Evolutionary conservation across 2,888 invertebrate species (phyloP), one percentile per base, ranked within the genome.

Genomic region (Xestia c-nigrum): DNA sequence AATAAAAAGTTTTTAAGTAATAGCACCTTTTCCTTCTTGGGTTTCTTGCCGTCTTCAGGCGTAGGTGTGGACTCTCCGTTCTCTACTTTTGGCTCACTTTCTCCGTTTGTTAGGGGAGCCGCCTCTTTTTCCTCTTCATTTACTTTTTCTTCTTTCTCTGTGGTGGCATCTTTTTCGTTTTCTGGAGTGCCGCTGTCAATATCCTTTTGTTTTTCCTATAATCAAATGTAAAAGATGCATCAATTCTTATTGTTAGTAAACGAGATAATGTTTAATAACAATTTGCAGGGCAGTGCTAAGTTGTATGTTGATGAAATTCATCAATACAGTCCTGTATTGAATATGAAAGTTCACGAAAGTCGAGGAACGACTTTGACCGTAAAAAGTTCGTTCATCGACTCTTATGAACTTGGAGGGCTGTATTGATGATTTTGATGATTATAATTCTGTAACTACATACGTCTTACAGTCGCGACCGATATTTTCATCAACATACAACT

Each of bases 161-260:
- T 97, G 78, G 97, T 97, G 79, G 97, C 97, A 91, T 98, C 98
- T 92, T 98, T 98, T 91, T 97, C 98, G 88, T 97, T 98, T 91
- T 97, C 97, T 3, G 97, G 97, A 67, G 97, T 97, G 74, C 97
- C 97, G 85, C 95, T 97, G 85, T 97, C 97, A 19, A 96, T 89
- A 83, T 97, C 96, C 90, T 97, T 97, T 89, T 97, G 97, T 93
- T 97, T 97, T 87, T 97, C 98, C 97, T 98, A 89, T 78, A 93
- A 94, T 74, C 81, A 78, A 78, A 72, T 43, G 67, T 21, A 74
- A 46, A 68, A 67, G 43, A 38, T 14, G 6, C 38, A 69, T 72
- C 16, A 63, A 78, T 31, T 31, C 31, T 31, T 31, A 31, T 31
- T 31, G 31, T 31, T 31, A 31, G 31, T 2, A 31, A 31, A 31